phyloP scores from a whole-genome alignment of 1,140 invertebrate species.

The Drosophila asahinai region DNA sequence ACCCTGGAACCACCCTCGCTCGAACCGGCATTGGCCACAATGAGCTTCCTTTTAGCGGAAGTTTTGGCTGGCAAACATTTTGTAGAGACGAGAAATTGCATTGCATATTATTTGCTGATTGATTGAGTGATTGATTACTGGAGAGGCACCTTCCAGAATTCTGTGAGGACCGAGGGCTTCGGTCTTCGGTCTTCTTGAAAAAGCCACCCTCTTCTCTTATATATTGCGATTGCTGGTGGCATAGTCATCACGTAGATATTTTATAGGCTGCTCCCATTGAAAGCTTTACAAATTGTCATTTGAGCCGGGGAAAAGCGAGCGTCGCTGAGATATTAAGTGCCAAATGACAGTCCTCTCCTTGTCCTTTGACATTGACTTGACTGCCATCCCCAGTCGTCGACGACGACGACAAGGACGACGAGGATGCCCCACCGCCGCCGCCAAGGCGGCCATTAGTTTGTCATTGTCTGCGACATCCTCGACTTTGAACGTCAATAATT shows the following conservation, averaged over 20 bases:
- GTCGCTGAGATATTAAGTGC: conserved; percentile 65
- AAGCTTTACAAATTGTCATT: conserved; percentile 83
- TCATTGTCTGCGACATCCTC: conserved; percentile 72
- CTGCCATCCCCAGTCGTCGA: conserved; percentile 12
- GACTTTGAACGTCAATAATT: conserved; percentile 81
- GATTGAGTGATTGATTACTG: conserved; percentile 82
- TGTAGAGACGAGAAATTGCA: conserved; percentile 74
- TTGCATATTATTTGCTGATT: conserved; percentile 84
- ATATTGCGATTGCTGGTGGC: neutral
- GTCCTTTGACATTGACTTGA: conserved; percentile 60
- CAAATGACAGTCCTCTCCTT: conserved; percentile 59
- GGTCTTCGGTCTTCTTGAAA: neutral
- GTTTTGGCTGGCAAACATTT: conserved; percentile 73
- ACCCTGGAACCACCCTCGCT: neutral
- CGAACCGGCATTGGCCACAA: conserved; percentile 15
- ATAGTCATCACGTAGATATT: conserved; percentile 41
- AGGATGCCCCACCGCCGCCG: conserved; percentile 1
- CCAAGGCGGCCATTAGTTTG: conserved; percentile 70
- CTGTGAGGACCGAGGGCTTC: too few species aligned
- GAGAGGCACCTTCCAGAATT: conserved; percentile 22
- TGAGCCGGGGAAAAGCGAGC: conserved; percentile 44
- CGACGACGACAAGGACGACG: neutral
- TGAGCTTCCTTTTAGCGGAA: conserved; percentile 48
- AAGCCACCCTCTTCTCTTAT: conserved; percentile 3
- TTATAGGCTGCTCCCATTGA: conserved; percentile 71